Base-by-base conservation (phyloP, 2,888 invertebrate genomes). In the Drosophila rubida region DNA sequence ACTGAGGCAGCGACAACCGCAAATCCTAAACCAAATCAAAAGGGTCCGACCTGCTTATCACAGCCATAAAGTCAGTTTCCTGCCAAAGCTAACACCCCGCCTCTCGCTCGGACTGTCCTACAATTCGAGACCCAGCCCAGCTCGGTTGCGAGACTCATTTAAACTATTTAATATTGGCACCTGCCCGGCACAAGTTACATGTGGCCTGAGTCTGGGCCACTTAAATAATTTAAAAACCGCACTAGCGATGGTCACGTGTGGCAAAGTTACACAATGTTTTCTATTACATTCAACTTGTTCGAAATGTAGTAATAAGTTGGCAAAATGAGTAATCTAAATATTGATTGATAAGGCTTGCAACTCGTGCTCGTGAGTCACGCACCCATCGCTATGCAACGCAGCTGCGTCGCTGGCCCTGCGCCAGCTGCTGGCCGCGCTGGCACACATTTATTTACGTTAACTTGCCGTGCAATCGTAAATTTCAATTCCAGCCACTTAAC, bases 11-110 rank as follows among this genome's bases (percentile, higher is more conserved):
- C 79, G 63, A 66, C 82, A 85, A 79, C 82, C 82, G 80, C 88
- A 83, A 83, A 87, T 87, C 88, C 82, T 77, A 83, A 83, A 82
- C 86, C 82, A 69, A 82, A 83, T 83, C 88, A 83, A 83, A 83
- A 83, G 86, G 82, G 88, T 85, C 81, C 75, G 75, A 61, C 71
- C 79, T 87, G 88, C 82, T 83, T 83, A 88, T 88, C 83, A 88
- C 69, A 60, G 88, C 70, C 83, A 88, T 88, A 88, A 87, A 83
- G 88, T 71, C 86, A 82, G 66, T 45, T 55, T 61, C 27, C 61
- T 45, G 16, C 39, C 55, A 32, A 53, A 37, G 46, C 27, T 39
- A 37, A 23, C 75, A 25, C 23, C 14, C 23, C 41, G 14, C 0
- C 23, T 2, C n/a, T 5, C 32, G 11, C 9, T 32, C 32, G 32